Conservation (phyloP, 2,888 invertebrate species). For the Sturmia bella region DNA sequence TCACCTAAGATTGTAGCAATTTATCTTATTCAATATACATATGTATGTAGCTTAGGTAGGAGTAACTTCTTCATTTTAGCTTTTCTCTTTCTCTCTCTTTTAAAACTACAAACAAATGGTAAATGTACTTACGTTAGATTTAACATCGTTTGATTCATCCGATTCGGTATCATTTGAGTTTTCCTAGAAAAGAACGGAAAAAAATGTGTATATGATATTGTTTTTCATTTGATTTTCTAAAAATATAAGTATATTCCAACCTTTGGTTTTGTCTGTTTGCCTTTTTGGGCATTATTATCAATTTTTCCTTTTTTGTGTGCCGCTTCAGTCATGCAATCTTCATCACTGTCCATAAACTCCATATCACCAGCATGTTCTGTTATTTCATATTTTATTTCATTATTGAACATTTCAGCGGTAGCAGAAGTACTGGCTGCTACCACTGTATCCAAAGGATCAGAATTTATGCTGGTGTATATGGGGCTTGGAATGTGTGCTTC, state of each 20-base stretch:
- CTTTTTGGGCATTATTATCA: background rate
- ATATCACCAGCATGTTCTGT: background rate
- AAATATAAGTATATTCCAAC: too few species aligned
- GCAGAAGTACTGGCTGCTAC: background rate
- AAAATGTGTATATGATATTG: too few species aligned
- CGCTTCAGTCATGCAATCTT: too few species aligned
- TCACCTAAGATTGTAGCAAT: too few species aligned
- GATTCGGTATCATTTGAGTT: background rate
- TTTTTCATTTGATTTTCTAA: too few species aligned
- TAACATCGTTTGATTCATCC: conserved; percentile 27
- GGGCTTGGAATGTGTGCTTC: background rate
- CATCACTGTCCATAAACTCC: background rate
- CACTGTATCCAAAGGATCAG: conserved; percentile 34
- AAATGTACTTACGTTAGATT: conserved; percentile 21
- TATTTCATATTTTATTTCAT: conserved; percentile 12
- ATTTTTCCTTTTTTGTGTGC: background rate
- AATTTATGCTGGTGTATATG: background rate
- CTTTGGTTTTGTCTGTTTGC: background rate
- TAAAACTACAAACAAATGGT: background rate
- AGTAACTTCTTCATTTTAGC: too few species aligned
- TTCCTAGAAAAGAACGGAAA: conserved; percentile 1
- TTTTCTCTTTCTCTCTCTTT: too few species aligned
- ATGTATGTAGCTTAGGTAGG: too few species aligned
- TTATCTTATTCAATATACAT: too few species aligned
- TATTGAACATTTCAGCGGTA: background rate